Conservation (phyloP, 2,113 vertebrate species). For the Podarcis muralis region DNA sequence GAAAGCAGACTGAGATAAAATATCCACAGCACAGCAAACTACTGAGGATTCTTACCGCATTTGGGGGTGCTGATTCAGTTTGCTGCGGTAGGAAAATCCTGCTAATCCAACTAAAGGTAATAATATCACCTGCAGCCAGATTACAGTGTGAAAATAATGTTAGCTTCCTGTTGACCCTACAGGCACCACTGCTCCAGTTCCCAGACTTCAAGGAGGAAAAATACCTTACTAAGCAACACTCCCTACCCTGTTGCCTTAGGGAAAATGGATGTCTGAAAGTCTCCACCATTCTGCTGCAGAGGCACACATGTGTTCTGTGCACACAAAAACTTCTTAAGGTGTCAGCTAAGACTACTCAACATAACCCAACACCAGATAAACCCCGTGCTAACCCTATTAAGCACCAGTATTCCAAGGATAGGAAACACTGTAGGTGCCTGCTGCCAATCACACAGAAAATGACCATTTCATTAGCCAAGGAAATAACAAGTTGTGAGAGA, state of each 20-base stretch:
- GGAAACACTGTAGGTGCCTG: not conserved
- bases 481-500: not conserved
- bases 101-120: not conserved
- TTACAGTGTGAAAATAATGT: not conserved
- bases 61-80: not conserved
- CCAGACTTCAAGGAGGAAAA: not conserved
- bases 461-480: not conserved
- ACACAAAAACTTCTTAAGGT: slow-evolving; percentile 1
- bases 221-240: not conserved
- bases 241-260: not conserved
- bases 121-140: not conserved
- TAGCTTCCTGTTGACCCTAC: not conserved
- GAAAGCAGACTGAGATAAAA: not conserved
- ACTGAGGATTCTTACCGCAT: not conserved
- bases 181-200: not conserved
- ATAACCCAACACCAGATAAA: not conserved
- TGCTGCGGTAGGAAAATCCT: not conserved
- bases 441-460: not conserved
- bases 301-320: not conserved
- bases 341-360: not conserved
- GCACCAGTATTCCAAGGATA: not conserved
- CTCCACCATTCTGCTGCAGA: not conserved
- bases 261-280: not conserved
- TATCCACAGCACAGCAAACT: not conserved
- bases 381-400: not conserved